Evolutionary conservation across 37 sponge, comb jelly and placozoan genomes (phyloP).

Genomic region (Spongia lamella): DNA sequence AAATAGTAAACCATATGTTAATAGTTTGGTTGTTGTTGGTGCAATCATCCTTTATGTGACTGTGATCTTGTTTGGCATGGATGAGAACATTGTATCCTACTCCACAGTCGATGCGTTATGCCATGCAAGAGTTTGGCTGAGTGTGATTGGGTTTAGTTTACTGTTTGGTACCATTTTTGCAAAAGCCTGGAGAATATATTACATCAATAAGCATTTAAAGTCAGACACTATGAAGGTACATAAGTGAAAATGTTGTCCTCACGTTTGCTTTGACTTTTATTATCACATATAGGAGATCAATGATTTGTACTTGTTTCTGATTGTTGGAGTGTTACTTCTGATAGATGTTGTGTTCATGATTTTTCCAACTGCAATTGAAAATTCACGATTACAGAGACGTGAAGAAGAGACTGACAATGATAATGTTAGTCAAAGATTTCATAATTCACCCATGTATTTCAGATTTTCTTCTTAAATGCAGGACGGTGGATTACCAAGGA

Average conservation of each 20-base stretch:
- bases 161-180: constrained; percentile 64
- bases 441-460: no score
- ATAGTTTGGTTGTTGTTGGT: constrained; percentile 55
- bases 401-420: no score
- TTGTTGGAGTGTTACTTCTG: no score
- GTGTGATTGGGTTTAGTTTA: constrained; percentile 56
- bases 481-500: constrained; percentile 21
- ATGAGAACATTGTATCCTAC: constrained; percentile 20
- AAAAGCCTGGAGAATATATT: constrained; percentile 64
- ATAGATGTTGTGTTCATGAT: no score
- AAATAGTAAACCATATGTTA: constrained; percentile 64
- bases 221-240: no score
- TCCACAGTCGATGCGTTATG: constrained; percentile 7
- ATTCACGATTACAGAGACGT: no score
- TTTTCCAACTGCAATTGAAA: no score
- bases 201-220: constrained; percentile 24
- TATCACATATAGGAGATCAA: no score
- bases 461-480: background rate
- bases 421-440: no score
- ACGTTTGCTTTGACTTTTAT: no score
- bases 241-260: no score
- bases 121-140: constrained; percentile 52
- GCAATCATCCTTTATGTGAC: constrained; percentile 51
- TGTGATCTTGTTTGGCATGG: constrained; percentile 71
- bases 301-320: no score